A percentile compares a stretch with the other conserved stretches of the same genome.
phyloP scores from a whole-genome alignment of 2,888 invertebrate genomes.

The Meloe dianella region DNA sequence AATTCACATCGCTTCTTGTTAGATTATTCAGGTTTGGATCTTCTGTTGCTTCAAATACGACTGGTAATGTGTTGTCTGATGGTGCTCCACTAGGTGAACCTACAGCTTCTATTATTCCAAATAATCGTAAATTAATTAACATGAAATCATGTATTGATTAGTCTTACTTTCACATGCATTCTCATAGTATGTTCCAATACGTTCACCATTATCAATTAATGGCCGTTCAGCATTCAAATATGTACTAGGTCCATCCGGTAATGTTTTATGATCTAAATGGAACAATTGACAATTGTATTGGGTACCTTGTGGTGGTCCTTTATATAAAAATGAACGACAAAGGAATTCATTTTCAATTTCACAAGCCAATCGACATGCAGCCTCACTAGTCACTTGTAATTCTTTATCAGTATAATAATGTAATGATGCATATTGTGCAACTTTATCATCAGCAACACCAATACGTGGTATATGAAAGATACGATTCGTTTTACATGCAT shows the following conservation, averaged over 20 bases:
- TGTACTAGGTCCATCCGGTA: conserved; percentile 91
- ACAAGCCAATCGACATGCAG: conserved; percentile 88
- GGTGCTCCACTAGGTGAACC: conserved; percentile 48
- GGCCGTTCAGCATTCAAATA: conserved; percentile 90
- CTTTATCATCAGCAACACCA: conserved; percentile 89
- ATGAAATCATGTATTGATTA: no score
- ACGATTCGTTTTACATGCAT: conserved; percentile 85
- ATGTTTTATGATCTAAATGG: conserved; percentile 89
- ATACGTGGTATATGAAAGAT: conserved; percentile 82
- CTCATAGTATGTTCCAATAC: conserved; percentile 88
- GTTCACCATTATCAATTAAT: conserved; percentile 88
- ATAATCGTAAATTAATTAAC: no score
- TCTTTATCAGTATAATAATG: conserved; percentile 95
- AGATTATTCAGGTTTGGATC: conserved; percentile 76
- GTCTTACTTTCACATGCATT: conserved; percentile 90
- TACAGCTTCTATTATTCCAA: conserved; percentile 38
- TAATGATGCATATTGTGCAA: conserved; percentile 88
- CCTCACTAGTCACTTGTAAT: conserved; percentile 85
- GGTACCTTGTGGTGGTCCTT: conserved; percentile 70
- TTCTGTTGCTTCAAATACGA: conserved; percentile 79
- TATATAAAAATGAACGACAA: conserved; percentile 81
- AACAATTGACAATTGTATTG: conserved; percentile 91
- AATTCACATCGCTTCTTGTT: conserved; percentile 82
- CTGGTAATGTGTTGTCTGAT: conserved; percentile 70
- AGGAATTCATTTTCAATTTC: conserved; percentile 93